Percentiles rank a stretch among this genome's conserved stretches.
Conservation (phyloP, 2,113 vertebrate species). For the Cynopterus brachyotis region DNA sequence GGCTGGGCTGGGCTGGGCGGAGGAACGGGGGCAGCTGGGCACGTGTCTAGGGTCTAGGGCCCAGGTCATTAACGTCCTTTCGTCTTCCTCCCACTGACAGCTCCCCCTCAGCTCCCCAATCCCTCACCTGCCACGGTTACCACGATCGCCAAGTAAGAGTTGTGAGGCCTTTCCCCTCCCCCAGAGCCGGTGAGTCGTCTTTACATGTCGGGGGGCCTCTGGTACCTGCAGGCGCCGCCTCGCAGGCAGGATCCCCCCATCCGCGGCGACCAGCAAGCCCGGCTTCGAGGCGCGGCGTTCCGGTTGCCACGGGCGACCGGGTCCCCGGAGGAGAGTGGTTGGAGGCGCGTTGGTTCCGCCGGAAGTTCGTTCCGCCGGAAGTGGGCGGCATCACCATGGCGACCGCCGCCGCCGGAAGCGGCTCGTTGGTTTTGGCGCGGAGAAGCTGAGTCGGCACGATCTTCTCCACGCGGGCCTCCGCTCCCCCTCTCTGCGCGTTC, state of each 20-base stretch:
- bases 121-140: not conserved
- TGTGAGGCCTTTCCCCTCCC: conserved; percentile 73
- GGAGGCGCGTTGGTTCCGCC: no score
- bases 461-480: no score
- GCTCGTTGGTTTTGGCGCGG: not conserved
- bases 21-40: not conserved
- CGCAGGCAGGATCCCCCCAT: not conserved
- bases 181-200: not conserved
- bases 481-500: not conserved
- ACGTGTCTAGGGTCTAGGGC: not conserved
- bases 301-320: not conserved
- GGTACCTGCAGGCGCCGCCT: not conserved
- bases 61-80: not conserved
- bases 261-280: not conserved
- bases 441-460: not conserved
- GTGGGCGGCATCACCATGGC: not conserved
- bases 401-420: not conserved
- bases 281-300: not conserved
- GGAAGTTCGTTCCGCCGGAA: not conserved
- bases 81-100: no score
- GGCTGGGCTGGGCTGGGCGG: not conserved
- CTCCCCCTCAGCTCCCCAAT: conserved; percentile 79
- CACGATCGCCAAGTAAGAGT: conserved; percentile 68
- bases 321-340: rapidly evolving
- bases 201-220: not conserved